Evolutionary conservation across 2,113 vertebrate species (phyloP).

Genomic region (Rynchops niger): DNA sequence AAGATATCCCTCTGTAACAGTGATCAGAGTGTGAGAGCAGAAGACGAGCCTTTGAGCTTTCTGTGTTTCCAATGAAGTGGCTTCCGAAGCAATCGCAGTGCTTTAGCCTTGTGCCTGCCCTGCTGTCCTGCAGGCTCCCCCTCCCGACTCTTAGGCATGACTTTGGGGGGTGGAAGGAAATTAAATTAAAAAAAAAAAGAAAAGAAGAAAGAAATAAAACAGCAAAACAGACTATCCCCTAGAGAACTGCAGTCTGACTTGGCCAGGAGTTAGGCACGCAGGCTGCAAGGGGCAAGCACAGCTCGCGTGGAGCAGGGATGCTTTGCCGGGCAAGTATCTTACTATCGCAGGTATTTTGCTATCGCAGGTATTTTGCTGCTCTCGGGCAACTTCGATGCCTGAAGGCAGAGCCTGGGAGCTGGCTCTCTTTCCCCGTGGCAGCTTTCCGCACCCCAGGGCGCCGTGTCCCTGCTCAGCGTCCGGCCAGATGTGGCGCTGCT

Average conservation of each 20-base stretch:
- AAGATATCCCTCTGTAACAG: not conserved
- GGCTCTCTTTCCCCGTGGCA: not conserved
- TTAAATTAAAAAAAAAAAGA: not conserved
- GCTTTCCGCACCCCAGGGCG: not conserved
- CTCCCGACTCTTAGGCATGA: not conserved
- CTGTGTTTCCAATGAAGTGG: not conserved
- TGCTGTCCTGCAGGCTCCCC: not conserved
- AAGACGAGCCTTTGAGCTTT: not conserved
- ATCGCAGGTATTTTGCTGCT: rapidly evolving
- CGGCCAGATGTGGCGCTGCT: not conserved
- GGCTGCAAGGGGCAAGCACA: not conserved
- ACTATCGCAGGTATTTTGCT: not conserved
- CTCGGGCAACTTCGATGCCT: rapidly evolving
- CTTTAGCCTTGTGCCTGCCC: not conserved
- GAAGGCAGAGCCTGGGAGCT: not conserved
- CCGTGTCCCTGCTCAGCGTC: not conserved
- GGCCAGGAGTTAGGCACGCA: not conserved
- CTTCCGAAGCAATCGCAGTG: not conserved
- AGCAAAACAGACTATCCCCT: not conserved
- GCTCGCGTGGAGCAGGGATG: rapidly evolving
- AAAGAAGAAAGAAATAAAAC: not conserved
- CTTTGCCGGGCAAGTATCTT: not conserved
- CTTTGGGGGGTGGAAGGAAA: not conserved
- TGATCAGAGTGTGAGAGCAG: not conserved
- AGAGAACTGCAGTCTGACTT: not conserved